Percentiles rank a stretch among this genome's conserved stretches.
Conservation (phyloP, 2,888 invertebrate genomes). For the Coelinius sp. region DNA sequence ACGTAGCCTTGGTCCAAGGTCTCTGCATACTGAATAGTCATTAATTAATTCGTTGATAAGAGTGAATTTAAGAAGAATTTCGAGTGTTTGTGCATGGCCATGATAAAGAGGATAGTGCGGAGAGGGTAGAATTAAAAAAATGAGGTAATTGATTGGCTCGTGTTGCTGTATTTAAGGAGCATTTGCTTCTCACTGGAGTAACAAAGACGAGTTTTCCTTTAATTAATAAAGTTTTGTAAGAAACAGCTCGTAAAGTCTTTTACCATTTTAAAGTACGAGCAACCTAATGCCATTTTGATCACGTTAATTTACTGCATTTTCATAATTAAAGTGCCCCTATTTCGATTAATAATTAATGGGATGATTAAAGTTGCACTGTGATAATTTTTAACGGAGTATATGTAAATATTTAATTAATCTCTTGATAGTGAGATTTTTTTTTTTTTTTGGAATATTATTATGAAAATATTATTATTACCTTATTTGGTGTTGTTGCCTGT, state of each 20-base stretch:
- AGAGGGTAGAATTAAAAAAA: neutral
- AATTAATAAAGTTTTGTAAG: slow-evolving; percentile 69
- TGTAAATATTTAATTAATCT: neutral
- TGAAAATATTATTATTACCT: slow-evolving; percentile 55
- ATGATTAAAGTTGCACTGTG: neutral
- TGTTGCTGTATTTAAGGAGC: slow-evolving; percentile 54
- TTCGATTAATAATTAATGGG: neutral
- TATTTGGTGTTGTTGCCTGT: slow-evolving; percentile 58
- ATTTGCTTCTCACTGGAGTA: slow-evolving; percentile 54
- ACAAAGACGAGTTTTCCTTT: slow-evolving; percentile 65
- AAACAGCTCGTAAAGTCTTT: slow-evolving; percentile 63
- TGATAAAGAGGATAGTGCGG: neutral
- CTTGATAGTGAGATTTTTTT: neutral
- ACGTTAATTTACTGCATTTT: slow-evolving; percentile 21
- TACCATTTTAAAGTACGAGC: slow-evolving; percentile 18
- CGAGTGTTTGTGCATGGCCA: neutral
- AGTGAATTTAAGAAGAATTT: neutral
- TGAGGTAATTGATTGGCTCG: slow-evolving; percentile 15
- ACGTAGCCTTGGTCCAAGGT: slow-evolving; percentile 36
- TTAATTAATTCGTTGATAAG: slow-evolving; percentile 1
- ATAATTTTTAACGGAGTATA: neutral
- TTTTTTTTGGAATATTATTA: no score
- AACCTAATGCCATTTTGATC: slow-evolving; percentile 16
- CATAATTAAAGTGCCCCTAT: slow-evolving; percentile 13
- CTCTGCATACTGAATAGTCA: neutral